phyloP scores from a whole-genome alignment of 2,797 vertebrate genomes.

The Mycteria americana region DNA sequence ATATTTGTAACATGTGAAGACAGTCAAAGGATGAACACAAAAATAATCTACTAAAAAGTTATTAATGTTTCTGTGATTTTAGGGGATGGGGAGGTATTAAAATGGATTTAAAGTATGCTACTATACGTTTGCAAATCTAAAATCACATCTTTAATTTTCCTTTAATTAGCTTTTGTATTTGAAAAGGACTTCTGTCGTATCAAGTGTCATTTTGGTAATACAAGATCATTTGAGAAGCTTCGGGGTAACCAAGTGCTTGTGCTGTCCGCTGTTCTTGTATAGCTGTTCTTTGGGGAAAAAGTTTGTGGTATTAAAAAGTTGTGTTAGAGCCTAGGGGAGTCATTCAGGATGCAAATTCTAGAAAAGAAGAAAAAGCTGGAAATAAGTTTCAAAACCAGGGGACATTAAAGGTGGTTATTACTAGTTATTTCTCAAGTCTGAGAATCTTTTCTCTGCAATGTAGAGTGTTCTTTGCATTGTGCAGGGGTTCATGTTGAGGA shows the following conservation, averaged over 20 bases:
- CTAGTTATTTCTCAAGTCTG: not conserved
- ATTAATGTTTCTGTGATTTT: not conserved
- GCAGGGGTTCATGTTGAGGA: not conserved
- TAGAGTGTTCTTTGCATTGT: not conserved
- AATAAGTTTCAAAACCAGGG: not conserved
- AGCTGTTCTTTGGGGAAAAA: not conserved
- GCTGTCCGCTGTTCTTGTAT: not conserved
- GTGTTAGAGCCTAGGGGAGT: not conserved
- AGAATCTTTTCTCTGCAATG: not conserved
- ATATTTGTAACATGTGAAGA: not conserved
- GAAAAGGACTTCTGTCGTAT: not conserved
- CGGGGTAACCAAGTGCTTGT: not conserved
- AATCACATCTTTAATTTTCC: not conserved
- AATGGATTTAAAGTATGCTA: not conserved
- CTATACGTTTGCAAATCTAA: not conserved
- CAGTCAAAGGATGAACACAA: not conserved
- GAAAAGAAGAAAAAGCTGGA: not conserved
- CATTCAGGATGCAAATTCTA: not conserved
- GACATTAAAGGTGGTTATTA: not conserved
- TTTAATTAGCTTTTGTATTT: not conserved
- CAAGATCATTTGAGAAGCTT: not conserved
- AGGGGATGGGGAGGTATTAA: not conserved
- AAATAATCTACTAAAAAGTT: not conserved
- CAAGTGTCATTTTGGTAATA: not conserved
- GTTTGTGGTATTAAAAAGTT: not conserved